Evolutionary conservation across 1,140 invertebrate genomes (phyloP).

Genomic region (Eumaeus atala): DNA sequence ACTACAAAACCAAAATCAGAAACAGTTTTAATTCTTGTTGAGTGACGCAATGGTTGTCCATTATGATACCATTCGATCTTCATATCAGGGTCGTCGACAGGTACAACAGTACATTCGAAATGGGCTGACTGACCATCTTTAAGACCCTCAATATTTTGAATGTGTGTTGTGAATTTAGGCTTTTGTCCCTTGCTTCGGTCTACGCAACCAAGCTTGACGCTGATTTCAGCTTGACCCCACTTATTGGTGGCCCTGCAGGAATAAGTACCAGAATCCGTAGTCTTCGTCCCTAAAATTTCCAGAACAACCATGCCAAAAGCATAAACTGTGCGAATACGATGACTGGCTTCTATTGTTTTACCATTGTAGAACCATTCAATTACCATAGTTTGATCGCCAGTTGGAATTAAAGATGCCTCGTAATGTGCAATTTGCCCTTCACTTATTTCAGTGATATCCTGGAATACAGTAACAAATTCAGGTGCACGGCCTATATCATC

Average conservation of each 20-base stretch:
- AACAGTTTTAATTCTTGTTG: slow-evolving; percentile 93
- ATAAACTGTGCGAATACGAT: slow-evolving; percentile 91
- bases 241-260: slow-evolving; percentile 91
- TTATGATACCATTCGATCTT: slow-evolving; percentile 98
- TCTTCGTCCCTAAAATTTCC: slow-evolving; percentile 92
- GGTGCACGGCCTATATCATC: slow-evolving; percentile 87
- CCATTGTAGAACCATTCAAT: slow-evolving; percentile 99
- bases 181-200: slow-evolving; percentile 89
- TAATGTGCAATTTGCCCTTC: slow-evolving; percentile 96
- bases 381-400: slow-evolving; percentile 96
- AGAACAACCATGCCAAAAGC: slow-evolving; percentile 97
- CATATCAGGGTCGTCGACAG: slow-evolving; percentile 94
- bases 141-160: slow-evolving; percentile 87
- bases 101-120: slow-evolving; percentile 93
- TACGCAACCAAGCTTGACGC: slow-evolving; percentile 86
- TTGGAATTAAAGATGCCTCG: slow-evolving; percentile 93
- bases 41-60: slow-evolving; percentile 88
- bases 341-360: slow-evolving; percentile 89
- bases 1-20: slow-evolving; percentile 98
- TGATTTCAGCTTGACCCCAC: slow-evolving; percentile 91
- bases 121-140: slow-evolving; percentile 94
- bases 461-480: slow-evolving; percentile 90
- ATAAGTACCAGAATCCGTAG: slow-evolving; percentile 90
- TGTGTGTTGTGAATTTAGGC: slow-evolving; percentile 88
- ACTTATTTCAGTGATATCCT: slow-evolving; percentile 85